Conservation (phyloP, 2,888 invertebrate genomes). For the Mamestra brassicae region DNA sequence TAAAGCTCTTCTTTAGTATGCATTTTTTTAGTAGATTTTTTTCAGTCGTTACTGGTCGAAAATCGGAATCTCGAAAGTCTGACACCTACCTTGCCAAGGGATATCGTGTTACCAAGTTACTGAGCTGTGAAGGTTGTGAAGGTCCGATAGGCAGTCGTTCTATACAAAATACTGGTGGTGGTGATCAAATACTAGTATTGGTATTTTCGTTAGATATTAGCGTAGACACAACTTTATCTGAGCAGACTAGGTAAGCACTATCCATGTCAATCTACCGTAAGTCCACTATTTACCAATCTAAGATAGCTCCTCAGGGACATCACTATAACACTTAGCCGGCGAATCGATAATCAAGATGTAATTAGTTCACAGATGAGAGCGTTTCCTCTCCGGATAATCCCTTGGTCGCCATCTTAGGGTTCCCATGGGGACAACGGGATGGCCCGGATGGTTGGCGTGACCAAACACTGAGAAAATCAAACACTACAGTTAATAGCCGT, state of each 20-base stretch:
- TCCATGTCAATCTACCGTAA: background rate
- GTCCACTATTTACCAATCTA: slow-evolving; percentile 12
- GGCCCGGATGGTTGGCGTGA: slow-evolving; percentile 20
- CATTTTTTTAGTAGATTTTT: no score
- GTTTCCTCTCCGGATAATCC: slow-evolving; percentile 36
- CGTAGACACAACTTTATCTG: background rate
- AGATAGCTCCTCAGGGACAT: slow-evolving; percentile 14
- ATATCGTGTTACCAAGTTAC: no score
- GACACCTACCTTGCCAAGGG: no score
- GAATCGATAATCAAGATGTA: slow-evolving; percentile 52
- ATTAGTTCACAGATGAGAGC: slow-evolving; percentile 51
- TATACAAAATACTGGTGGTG: no score
- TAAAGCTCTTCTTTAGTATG: no score
- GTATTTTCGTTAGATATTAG: no score
- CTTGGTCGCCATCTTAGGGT: slow-evolving; percentile 16
- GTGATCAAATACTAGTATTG: no score
- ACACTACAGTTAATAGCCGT: slow-evolving; percentile 21
- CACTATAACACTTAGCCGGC: slow-evolving; percentile 18
- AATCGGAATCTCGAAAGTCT: no score
- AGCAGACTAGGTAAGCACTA: background rate
- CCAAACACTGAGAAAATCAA: slow-evolving; percentile 28
- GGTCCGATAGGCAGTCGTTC: no score
- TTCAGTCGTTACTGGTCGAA: no score
- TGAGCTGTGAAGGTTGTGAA: no score
- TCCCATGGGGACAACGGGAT: slow-evolving; percentile 33